These are phyloP conservation scores for Pelvicachromis taeniatus DNA, from an alignment of 2,113 vertebrate species.

Conservation along the genomic window DNA sequence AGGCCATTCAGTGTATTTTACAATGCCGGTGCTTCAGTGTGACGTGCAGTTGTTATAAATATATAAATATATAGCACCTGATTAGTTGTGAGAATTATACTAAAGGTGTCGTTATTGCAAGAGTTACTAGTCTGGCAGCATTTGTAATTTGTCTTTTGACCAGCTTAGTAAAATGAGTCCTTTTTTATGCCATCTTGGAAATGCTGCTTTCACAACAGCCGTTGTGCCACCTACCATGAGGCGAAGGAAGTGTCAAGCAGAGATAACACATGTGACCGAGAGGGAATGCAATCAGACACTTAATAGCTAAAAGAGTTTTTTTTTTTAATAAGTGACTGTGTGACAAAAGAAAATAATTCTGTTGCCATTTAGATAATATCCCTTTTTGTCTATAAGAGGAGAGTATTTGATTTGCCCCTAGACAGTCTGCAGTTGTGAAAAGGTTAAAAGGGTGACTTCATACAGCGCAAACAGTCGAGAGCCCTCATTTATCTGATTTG, in stretches of 20 bases:
- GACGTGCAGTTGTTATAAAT: background rate
- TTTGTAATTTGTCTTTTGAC: constrained; percentile 2
- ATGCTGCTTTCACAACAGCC: constrained; percentile 58
- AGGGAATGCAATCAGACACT: constrained; percentile 18
- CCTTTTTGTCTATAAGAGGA: background rate
- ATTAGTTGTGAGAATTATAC: background rate
- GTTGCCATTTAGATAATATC: background rate
- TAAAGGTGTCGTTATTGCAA: background rate
- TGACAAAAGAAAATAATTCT: background rate
- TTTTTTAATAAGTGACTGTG: background rate
- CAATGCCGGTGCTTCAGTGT: background rate
- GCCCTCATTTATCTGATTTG: background rate
- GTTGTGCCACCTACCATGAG: constrained; percentile 50
- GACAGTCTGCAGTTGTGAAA: background rate
- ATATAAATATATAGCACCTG: no score
- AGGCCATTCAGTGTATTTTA: background rate
- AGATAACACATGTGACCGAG: constrained; percentile 62
- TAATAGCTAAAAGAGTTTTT: background rate
- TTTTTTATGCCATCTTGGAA: constrained; percentile 42
- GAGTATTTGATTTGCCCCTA: background rate
- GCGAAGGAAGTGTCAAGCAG: constrained; percentile 69
- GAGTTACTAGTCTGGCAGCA: background rate
- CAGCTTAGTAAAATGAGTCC: constrained; percentile 4
- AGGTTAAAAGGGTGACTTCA: background rate
- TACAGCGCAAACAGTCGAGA: background rate